phyloP scores from a whole-genome alignment of 2,888 invertebrate species.

The Conops quadrifasciatus region DNA sequence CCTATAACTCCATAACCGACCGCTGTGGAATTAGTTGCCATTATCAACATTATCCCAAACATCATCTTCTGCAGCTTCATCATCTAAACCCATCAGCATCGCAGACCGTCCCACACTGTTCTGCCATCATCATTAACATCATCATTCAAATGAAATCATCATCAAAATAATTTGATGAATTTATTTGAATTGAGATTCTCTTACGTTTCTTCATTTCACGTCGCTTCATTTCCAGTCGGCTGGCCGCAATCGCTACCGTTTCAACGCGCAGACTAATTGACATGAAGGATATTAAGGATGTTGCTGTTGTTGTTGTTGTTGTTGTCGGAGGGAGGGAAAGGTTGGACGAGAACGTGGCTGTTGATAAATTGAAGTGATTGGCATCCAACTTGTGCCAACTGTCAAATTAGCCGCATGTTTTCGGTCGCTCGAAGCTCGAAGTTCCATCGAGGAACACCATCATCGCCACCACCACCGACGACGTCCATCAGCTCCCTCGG shows the following conservation, averaged over 20 bases:
- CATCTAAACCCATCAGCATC: no score
- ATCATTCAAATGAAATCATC: constrained; percentile 31
- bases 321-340: neutral
- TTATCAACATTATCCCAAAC: no score
- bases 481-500: neutral
- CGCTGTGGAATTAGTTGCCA: constrained; percentile 1
- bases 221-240: constrained; percentile 2
- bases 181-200: constrained; percentile 27
- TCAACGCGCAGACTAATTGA: constrained; percentile 33
- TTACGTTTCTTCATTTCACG: neutral
- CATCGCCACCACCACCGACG: neutral
- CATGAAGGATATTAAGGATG: neutral
- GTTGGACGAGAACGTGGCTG: constrained; percentile 1
- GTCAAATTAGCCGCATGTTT: constrained; percentile 52
- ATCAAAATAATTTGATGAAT: constrained; percentile 31
- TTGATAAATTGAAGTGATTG: constrained; percentile 21
- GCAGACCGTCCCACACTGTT: no score
- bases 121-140: no score
- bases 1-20: constrained; percentile 15
- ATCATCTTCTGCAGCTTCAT: no score
- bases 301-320: neutral
- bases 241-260: constrained; percentile 6
- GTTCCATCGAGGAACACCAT: neutral
- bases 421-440: neutral
- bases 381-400: constrained; percentile 48